Base-by-base conservation (phyloP, 2,888 invertebrate genomes). In the Leptura quadrifasciata region DNA sequence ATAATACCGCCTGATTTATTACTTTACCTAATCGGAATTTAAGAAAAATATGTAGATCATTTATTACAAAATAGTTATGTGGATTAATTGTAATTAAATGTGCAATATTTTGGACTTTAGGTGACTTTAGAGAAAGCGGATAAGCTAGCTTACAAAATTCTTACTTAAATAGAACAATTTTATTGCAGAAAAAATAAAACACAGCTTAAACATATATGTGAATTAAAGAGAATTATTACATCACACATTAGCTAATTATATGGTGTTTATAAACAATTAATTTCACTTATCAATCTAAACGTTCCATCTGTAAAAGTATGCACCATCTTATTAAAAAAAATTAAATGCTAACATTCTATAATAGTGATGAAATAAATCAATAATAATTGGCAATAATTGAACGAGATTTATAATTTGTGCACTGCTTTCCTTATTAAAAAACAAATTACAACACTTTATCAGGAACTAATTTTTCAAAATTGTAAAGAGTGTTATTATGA, bases 41-140 rank as follows among this genome's bases (percentile, higher is more conserved):
- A n/a, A 47, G 15, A 15, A n/a, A 47, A 47, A 47, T 47, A 47
- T 47, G 47, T 47, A 47, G 47, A n/a, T 47, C 47, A 47, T 12
- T n/a, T 12, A 47, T 47, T 47, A 47, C 47, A n/a, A 47, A 47
- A 47, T 47, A 47, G 5, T n/a, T 47, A n/a, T 47, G 47, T 47
- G 47, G 39, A 39, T 39, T 39, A 39, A 8, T 12, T 12, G 10
- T 39, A 8, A 47, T 5, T 17, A 47, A 47, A 47, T 12, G 47
- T 47, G 47, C 47, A 17, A 60, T 60, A 60, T 60, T 60, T 60
- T 57, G 57, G 12, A n/a, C 60, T n/a, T 5, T 17, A 5, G 2
- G 27, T 17, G 24, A 60, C 60, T 27, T 8, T 27, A 60, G 60
- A 60, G 60, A 60, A 60, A 60, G 60, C 60, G 31, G 60, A 27